Evolutionary conservation across 2,113 vertebrate genomes (phyloP), one percentile per base, ranked within the genome.

Genomic region (Pitta sordida): DNA sequence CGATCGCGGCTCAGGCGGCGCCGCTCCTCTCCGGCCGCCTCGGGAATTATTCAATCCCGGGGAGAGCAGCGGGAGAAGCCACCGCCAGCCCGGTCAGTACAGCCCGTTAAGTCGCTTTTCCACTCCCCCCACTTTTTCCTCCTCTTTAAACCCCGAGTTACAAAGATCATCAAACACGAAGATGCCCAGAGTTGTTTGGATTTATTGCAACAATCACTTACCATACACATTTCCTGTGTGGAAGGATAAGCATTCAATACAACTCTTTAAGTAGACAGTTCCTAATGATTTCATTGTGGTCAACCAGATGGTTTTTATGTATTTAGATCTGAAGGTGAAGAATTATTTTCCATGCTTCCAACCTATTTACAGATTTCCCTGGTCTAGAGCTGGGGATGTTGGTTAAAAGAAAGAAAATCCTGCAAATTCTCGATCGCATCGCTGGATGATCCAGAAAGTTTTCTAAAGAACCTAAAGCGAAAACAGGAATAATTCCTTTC

Each of bases 221-320:
- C 95, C 96, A 95, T 84, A 78, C 96, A 96, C 94, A 88, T 96
- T 97, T 97, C 96, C 96, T 97, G 97, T 95, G 96, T 83, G 96
- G 96, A 94, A 96, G 95, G 97, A 96, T 71, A 96, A 96, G 96
- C 95, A 92, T 93, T 96, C 94, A 90, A 92, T 86, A 90, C 96
- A 92, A 93, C 94, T 93, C 95, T 93, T 82, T 93, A 90, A 95
- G 89, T 94, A 96, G 96, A 97, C 96, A 93, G 95, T 94, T 96
- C 97, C 96, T 97, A 97, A 97, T 97, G 95, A 96, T 96, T 96
- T 96, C 97, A 96, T 97, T 96, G 96, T 96, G 96, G 94, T 95
- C 94, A 93, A 92, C 77, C 97, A 97, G 97, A 97, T 97, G 95
- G 39, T 95, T 96, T 96, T 96, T 94, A 94, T 95, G 94, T 83